Evolutionary conservation across 1,140 invertebrate genomes (phyloP).

Genomic region (Diabrotica virgifera): DNA sequence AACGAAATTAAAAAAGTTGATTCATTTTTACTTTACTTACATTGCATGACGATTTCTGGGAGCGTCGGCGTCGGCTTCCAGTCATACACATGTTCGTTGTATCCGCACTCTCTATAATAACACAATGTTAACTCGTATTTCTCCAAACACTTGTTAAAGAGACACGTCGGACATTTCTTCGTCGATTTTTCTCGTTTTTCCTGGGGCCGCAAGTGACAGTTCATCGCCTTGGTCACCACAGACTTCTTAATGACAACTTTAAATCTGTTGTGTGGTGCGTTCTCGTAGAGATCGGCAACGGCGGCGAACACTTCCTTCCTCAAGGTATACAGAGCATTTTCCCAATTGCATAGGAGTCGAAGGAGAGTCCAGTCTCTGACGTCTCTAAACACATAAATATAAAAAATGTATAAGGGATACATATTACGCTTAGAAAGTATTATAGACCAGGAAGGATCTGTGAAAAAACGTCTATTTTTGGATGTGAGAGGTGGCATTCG

Average conservation of each 20-base stretch:
- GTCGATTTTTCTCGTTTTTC: constrained; percentile 28
- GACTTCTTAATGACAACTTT: constrained; percentile 35
- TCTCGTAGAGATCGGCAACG: constrained; percentile 24
- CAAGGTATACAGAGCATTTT: constrained; percentile 28
- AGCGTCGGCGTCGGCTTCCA: constrained; percentile 54
- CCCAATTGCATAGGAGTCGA: constrained; percentile 21
- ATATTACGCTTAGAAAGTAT: too few species aligned
- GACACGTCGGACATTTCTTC: constrained; percentile 52
- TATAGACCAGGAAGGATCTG: too few species aligned
- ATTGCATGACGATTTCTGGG: constrained; percentile 57
- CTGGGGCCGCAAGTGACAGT: constrained; percentile 63
- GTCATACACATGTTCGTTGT: constrained; percentile 42
- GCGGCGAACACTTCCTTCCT: constrained; percentile 19
- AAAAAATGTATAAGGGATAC: too few species aligned
- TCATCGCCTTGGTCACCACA: constrained; percentile 57
- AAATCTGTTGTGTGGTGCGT: constrained; percentile 20
- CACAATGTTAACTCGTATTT: constrained; percentile 57
- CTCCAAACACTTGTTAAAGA: constrained; percentile 52
- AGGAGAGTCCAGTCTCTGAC: too few species aligned
- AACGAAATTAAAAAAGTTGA: too few species aligned
- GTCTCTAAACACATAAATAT: too few species aligned
- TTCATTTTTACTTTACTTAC: too few species aligned
- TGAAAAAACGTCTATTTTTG: too few species aligned
- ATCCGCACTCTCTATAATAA: constrained; percentile 23
- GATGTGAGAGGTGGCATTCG: too few species aligned